Evolutionary conservation across 2,797 vertebrate genomes (phyloP).

Genomic region (Cossypha niveicapilla): DNA sequence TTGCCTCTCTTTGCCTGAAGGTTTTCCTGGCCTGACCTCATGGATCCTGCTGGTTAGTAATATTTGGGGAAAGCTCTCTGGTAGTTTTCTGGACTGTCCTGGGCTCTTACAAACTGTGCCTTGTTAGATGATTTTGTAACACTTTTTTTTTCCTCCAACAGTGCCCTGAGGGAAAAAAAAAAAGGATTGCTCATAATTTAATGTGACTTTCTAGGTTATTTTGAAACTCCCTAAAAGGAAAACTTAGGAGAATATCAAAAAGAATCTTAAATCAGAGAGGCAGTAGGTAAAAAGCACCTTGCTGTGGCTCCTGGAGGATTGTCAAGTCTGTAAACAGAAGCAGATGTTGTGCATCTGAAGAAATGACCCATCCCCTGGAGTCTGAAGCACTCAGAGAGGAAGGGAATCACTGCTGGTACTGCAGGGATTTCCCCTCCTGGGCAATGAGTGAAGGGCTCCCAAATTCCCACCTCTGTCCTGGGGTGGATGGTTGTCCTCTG

Average conservation of each 20-base stretch:
- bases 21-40: not conserved
- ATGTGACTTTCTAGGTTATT: not conserved
- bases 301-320: not conserved
- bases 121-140: not conserved
- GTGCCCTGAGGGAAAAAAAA: not conserved
- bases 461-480: not conserved
- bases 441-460: not conserved
- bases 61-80: not conserved
- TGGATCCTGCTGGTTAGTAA: not conserved
- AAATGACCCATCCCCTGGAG: not conserved
- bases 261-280: not conserved
- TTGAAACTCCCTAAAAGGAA: not conserved
- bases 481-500: not conserved
- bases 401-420: not conserved
- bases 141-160: fast-evolving
- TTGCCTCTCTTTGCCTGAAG: not conserved
- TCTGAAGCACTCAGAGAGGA: not conserved
- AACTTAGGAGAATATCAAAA: not conserved
- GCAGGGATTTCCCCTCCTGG: not conserved
- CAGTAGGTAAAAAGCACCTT: not conserved
- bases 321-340: not conserved
- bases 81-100: not conserved
- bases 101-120: not conserved
- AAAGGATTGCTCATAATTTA: not conserved
- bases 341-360: not conserved